These are phyloP conservation scores for Pygocentrus nattereri DNA, from an alignment of 2,797 vertebrate genomes.

Conservation along the genomic window DNA sequence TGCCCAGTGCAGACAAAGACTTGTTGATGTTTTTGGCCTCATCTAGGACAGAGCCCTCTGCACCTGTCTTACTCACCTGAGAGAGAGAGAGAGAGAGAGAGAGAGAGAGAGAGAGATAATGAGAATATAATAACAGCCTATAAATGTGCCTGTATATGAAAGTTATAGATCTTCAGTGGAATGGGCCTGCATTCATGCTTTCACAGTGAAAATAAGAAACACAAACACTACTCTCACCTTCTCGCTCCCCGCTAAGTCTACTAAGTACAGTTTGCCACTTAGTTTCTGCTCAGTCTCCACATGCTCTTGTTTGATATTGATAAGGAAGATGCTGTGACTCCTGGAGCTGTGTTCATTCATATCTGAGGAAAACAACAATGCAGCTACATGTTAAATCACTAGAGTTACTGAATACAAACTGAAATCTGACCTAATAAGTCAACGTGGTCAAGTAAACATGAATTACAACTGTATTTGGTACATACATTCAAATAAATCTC, in stretches of 20 bases:
- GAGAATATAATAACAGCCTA: too few relatives aligned
- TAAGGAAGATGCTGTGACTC: slow-evolving; percentile 96
- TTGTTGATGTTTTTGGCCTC: slow-evolving; percentile 98
- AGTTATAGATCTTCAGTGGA: too few relatives aligned
- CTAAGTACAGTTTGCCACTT: slow-evolving; percentile 93
- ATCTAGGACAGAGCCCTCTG: slow-evolving; percentile 91
- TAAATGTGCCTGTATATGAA: too few relatives aligned
- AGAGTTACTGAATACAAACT: not conserved
- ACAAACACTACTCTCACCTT: slow-evolving; percentile 74
- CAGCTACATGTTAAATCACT: slow-evolving; percentile 9
- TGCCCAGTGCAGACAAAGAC: slow-evolving; percentile 92
- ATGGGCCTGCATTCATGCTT: too few relatives aligned
- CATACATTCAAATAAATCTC: too few relatives aligned
- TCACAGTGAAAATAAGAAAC: too few relatives aligned
- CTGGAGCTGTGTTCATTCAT: slow-evolving; percentile 98
- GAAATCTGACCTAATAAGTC: not conserved
- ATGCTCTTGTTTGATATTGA: slow-evolving; percentile 96
- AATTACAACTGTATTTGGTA: too few relatives aligned
- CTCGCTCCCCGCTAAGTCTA: slow-evolving; percentile 93
- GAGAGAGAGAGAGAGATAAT: too few relatives aligned
- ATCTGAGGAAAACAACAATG: slow-evolving; percentile 73
- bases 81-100: not conserved
- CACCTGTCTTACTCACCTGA: slow-evolving; percentile 96
- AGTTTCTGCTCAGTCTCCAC: slow-evolving; percentile 94
- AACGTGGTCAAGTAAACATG: too few relatives aligned